Evolutionary conservation across 2,113 vertebrate species (phyloP), one percentile per base, ranked within the genome.

Genomic region (Pungitius pungitius): DNA sequence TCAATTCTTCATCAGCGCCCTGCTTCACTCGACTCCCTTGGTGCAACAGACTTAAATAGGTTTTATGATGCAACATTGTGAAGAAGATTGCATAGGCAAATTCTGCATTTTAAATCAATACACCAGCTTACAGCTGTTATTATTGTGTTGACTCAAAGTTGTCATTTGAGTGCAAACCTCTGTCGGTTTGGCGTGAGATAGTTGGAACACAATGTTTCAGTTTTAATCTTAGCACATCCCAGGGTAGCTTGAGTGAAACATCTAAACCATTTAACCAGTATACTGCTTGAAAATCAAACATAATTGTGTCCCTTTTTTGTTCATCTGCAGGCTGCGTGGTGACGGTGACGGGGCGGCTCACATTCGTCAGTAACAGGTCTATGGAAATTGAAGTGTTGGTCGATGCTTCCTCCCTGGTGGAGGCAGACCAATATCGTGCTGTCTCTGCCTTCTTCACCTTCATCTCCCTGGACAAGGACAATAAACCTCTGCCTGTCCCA

Each of bases 311-410:
- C 2, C 59, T 22, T 57, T 12, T 64, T 43, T 55, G 39, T 22
- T 58, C 33, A n/a, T 78, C 60, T 55, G 27, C 91, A 99, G 98
- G 97, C 55, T 96, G 86, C 0, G 95, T 99, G 86, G 92, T 99
- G 86, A 97, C 96, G 1, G 94, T 99, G 71, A 96, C 95, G 0
- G 98, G 98, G 8, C 94, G 96, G 63, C 95, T 98, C 94, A 99
- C 96, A 18, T 99, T 98, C 89, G 94, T 94, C 0, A 99, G 98
- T 89, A 96, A 95, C 83, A 97, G 94, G 68, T 99, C 98, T 26
- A 98, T 99, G 96, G 98, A 99, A 80, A 98, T 99, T 0, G 96
- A 99, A 82, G 97, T 99, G 69, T 90, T 98, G 81, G 98, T 98
- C 62, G 97, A 99, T 0, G 96, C 94, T 0, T 93, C 96, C 83